Conservation (phyloP, 1,140 invertebrate genomes). For the Diorhabda carinulata region DNA sequence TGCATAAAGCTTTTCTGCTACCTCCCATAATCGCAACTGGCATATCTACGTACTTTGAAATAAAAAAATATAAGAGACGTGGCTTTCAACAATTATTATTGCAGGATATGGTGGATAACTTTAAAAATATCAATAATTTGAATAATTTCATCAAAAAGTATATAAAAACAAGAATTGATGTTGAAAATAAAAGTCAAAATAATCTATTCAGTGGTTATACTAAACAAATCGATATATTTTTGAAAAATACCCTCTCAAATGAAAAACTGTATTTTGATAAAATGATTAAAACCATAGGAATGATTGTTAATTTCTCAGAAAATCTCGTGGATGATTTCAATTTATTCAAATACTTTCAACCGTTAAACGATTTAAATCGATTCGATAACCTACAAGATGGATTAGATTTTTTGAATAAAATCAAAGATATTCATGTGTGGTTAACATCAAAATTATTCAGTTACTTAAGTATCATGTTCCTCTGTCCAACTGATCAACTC, state of each 20-base stretch:
- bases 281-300: conserved; percentile 3
- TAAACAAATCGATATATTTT: conserved; percentile 20
- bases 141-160: conserved; percentile 22
- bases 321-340: conserved; percentile 23
- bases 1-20: conserved; percentile 5
- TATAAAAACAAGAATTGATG: conserved; percentile 20
- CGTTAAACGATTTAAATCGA: neutral
- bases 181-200: neutral
- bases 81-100: conserved; percentile 3
- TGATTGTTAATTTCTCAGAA: neutral
- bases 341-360: conserved; percentile 7
- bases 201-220: neutral
- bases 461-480: conserved; percentile 25
- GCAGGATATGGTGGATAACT: conserved; percentile 10
- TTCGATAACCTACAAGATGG: conserved; percentile 4
- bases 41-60: neutral
- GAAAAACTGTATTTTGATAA: conserved; percentile 9
- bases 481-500: neutral
- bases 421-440: conserved; percentile 23
- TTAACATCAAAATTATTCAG: conserved; percentile 27
- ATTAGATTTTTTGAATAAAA: neutral
- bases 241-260: neutral
- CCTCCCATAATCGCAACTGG: conserved; percentile 9
- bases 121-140: conserved; percentile 23
- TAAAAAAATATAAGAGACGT: neutral